Base-by-base conservation (phyloP, 2,797 vertebrate genomes). In the Leptatherina wallacei region DNA sequence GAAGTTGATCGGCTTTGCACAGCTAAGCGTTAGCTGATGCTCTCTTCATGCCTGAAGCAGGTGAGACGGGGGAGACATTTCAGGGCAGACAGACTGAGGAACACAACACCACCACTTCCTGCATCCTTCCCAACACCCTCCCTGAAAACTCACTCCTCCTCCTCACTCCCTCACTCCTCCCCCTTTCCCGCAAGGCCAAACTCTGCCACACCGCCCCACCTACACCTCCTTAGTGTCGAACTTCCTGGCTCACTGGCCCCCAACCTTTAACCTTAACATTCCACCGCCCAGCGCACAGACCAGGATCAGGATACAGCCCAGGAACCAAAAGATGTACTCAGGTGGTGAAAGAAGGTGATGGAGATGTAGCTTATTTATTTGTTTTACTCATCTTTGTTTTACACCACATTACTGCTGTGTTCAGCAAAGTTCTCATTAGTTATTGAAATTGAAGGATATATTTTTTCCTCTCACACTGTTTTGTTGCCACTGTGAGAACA, bases 1-100 rank as follows among this genome's bases (percentile, higher is more conserved):
- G 93, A 99, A 99, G 94, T 92, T 99, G 95, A 98, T 98, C 70
- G 97, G 97, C 90, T 98, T 98, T 92, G 97, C 97, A 64, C 97
- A 99, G 92, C 89, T 98, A 82, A 98, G 97, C 84, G 92, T 98
- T 91, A 97, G 95, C 95, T 98, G 97, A 98, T 96, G 93, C 83
- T 71, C 90, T 87, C 80, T 84, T 72, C 64, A 29, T 24, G 61
- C 72, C 63, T 69, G 80, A 38, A 72, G 81, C 84, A 87, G 88
- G 83, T 84, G 85, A 91, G 85, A 83, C 71, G 35, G 77, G 81
- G 69, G 80, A 88, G 79, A 80, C 78, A 71, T 81, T 85, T 88
- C 87, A 92, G 91, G 91, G 84, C 80, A 89, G 83, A 88, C 73
- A 81, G 86, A 85, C 88, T 82, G 92, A 91, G 82, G 78, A 90